Conservation (phyloP, 2,797 vertebrate genomes). For the Melanotaenia maccullochi region DNA sequence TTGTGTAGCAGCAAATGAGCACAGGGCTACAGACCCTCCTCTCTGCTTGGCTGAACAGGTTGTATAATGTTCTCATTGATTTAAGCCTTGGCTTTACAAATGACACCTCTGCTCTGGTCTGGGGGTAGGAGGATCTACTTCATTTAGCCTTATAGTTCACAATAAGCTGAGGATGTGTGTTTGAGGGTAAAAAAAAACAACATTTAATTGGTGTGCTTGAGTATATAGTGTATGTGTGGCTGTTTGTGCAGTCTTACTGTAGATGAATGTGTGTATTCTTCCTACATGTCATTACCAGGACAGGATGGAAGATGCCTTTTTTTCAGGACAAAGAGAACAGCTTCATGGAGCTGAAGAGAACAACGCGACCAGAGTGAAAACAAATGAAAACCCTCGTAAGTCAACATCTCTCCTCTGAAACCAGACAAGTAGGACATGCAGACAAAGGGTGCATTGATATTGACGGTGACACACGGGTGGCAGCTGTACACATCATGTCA, state of each 20-base stretch:
- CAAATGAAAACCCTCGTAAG: conserved; percentile 59
- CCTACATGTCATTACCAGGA: conserved; percentile 13
- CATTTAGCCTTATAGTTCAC: conserved; percentile 57
- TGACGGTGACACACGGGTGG: conserved; percentile 64
- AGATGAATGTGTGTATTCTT: background rate
- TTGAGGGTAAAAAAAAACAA: background rate
- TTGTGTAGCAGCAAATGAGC: conserved; percentile 49
- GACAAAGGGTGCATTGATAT: conserved; percentile 71
- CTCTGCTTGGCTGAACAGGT: conserved; percentile 48
- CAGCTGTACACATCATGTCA: conserved; percentile 71
- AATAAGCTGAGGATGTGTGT: conserved; percentile 29
- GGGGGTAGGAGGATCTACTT: conserved; percentile 59
- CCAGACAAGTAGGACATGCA: conserved; percentile 53
- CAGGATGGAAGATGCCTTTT: conserved; percentile 25
- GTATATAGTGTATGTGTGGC: background rate
- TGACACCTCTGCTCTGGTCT: conserved; percentile 59
- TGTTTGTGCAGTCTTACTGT: background rate
- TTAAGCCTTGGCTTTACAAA: conserved; percentile 56
- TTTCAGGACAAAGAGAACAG: conserved; percentile 28
- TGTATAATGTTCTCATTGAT: conserved; percentile 58
- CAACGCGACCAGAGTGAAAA: conserved; percentile 41
- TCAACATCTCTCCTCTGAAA: conserved; percentile 55
- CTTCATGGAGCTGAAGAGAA: conserved; percentile 29
- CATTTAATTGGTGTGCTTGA: background rate
- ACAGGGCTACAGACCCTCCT: conserved; percentile 37